These are phyloP conservation scores for Indri indri DNA, from an alignment of 2,113 vertebrate species.

Conservation along the genomic window DNA sequence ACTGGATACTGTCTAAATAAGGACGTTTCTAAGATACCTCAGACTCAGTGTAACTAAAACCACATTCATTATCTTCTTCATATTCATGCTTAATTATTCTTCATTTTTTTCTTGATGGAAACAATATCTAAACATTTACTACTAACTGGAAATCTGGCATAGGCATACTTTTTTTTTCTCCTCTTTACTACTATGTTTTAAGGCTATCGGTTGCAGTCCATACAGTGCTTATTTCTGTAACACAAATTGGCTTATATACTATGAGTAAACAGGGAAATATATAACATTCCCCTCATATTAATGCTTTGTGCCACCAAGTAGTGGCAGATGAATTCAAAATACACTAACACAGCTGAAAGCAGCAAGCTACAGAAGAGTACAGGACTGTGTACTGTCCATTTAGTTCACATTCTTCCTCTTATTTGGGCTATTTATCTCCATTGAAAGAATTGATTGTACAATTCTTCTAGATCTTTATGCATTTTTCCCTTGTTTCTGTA, in stretches of 20 bases:
- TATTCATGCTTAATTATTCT: background rate
- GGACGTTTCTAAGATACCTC: background rate
- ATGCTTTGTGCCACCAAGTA: background rate
- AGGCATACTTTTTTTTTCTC: background rate
- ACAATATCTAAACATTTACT: background rate
- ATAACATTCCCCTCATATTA: background rate
- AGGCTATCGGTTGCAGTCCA: background rate
- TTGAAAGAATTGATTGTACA: background rate
- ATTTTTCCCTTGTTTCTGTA: background rate
- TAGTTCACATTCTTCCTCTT: background rate
- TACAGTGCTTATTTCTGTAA: background rate
- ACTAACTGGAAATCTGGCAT: background rate
- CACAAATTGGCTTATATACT: background rate
- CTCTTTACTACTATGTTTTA: background rate
- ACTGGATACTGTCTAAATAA: background rate
- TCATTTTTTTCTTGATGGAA: background rate
- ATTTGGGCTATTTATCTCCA: background rate
- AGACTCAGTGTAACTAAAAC: background rate
- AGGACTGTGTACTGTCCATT: background rate
- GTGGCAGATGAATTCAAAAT: background rate
- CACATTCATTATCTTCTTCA: background rate
- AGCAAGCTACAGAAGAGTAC: background rate
- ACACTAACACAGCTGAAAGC: background rate
- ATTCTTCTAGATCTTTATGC: background rate
- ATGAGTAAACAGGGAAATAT: background rate